Evolutionary conservation across 1,140 invertebrate species (phyloP).

Genomic region (Leguminivora glycinivorella): DNA sequence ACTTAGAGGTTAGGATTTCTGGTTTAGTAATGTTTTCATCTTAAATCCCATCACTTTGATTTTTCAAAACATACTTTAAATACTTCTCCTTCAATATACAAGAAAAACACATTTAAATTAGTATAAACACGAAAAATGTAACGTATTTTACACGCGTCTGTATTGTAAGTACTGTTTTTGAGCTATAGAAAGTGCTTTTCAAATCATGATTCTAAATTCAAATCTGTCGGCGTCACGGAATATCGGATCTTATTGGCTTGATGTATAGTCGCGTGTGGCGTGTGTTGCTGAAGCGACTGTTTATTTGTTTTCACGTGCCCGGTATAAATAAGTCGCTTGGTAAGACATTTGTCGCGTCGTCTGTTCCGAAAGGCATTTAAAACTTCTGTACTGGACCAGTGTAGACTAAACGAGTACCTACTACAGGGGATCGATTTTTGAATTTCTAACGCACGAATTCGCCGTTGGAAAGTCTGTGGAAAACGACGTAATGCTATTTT

Average conservation of each 20-base stretch:
- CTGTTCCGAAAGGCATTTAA: background rate
- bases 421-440: too few species aligned
- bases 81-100: too few species aligned
- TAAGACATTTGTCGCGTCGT: constrained; percentile 6
- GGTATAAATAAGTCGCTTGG: constrained; percentile 17
- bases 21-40: background rate
- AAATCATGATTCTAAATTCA: background rate
- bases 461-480: too few species aligned
- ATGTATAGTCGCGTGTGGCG: background rate
- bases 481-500: too few species aligned
- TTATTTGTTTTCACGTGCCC: background rate
- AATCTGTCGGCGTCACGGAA: background rate
- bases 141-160: background rate
- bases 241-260: background rate
- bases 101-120: too few species aligned
- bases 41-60: background rate
- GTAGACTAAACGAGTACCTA: too few species aligned
- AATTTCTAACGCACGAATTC: too few species aligned
- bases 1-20: background rate
- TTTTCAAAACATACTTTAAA: background rate
- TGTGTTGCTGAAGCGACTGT: too few species aligned
- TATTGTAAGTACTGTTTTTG: background rate
- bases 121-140: background rate
- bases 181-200: background rate
- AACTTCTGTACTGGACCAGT: background rate